Evolutionary conservation across 2,113 vertebrate species (phyloP).

Genomic region (Chlamydotis undulata): DNA sequence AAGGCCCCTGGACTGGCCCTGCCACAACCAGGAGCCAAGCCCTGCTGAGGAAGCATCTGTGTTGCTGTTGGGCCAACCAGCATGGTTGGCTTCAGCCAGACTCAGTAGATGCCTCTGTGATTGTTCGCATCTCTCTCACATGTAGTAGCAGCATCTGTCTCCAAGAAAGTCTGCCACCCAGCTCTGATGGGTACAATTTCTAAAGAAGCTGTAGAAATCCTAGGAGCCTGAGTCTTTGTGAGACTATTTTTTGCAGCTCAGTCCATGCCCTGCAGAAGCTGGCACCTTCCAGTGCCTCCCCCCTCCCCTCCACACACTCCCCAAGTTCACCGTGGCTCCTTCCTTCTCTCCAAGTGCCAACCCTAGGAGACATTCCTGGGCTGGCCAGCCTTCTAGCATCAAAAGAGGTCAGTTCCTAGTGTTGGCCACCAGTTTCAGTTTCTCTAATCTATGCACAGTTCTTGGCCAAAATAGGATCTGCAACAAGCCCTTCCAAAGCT

Average conservation of each 20-base stretch:
- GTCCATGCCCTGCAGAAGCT: neutral
- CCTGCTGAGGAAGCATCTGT: neutral
- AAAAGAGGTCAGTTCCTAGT: neutral
- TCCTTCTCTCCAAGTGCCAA: neutral
- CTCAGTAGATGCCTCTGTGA: neutral
- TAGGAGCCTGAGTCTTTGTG: neutral
- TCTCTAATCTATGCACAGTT: neutral
- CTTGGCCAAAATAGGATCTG: neutral
- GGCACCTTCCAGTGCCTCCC: rapidly evolving
- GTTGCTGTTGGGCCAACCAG: neutral
- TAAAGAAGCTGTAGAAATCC: neutral
- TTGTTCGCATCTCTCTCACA: neutral
- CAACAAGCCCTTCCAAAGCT: neutral
- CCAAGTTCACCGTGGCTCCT: neutral
- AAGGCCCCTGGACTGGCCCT: neutral
- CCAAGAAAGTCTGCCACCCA: neutral
- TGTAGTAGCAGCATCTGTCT: neutral
- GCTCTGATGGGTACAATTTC: neutral
- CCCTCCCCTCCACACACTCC: neutral
- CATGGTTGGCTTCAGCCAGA: neutral
- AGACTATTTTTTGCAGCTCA: neutral
- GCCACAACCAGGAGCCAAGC: neutral
- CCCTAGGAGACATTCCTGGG: neutral
- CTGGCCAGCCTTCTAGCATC: neutral
- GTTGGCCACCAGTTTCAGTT: neutral